Evolutionary conservation across 2,797 vertebrate genomes (phyloP), one percentile per base, ranked within the genome.

Genomic region (Microctenopoma lineatum): DNA sequence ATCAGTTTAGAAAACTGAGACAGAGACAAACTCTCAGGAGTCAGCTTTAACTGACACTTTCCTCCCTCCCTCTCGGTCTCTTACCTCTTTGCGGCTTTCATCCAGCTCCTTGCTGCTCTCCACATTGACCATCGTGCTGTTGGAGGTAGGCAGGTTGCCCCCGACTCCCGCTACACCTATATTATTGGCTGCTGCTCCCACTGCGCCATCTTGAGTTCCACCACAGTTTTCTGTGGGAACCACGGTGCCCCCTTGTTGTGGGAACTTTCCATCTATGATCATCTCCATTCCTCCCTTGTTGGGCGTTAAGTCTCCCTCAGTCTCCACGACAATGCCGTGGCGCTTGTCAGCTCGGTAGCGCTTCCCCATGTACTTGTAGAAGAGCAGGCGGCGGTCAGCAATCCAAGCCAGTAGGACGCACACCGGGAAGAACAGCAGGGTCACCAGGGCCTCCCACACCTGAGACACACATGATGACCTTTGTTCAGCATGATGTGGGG

Each of bases 301-400:
- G 56, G 96, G 96, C 0, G 89, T 88, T 3, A 95, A 73, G 75
- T 96, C 96, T 0, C 95, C 96, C 71, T 98, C 96, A 0, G 96
- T 93, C 54, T 96, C 96, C 15, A 97, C 95, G 45, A 98, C 96
- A 73, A 97, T 96, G 72, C 96, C 96, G 15, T 94, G 95, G 25
- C 95, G 95, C 21, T 96, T 96, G 89, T 97, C 95, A 0, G 96
- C 95, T 3, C 95, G 94, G 88, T 98, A 98, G 1, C 96, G 91
- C 85, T 97, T 97, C 89, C 96, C 95, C 79, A 97, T 96, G 68
- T 96, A 96, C 56, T 97, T 97, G 89, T 97, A 98, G 92, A 97
- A 97, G 55, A 98, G 93, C 36, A 98, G 92, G 0, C 96, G 85
- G 59, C 96, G 96, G 84, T 98, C 96, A 0, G 96, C 96, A 0